Evolutionary conservation across 2,888 invertebrate species (phyloP), one percentile per base, ranked within the genome.

Genomic region (Blastobasis lacticolella): DNA sequence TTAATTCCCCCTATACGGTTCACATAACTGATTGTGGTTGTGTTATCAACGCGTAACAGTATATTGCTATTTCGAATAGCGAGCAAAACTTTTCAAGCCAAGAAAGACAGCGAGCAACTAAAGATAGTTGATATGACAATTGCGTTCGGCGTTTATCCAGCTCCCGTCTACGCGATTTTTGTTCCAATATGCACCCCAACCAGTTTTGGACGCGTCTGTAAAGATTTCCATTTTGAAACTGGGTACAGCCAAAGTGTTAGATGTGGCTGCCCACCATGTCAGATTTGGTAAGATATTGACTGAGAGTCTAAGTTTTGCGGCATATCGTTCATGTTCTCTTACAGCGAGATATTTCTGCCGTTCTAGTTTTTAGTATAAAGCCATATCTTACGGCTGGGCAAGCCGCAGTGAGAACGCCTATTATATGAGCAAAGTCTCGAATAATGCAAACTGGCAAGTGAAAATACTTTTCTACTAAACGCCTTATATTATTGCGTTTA

Each of bases 41-140:
- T 59, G 46, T 62, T 63, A 49, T 63, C 56, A 40, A 56, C 46
- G 10, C 56, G 23, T 49, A 54, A 42, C 6, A 56, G 40, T 10
- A 56, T 46, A 41, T 57, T 43, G 38, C 53, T 49, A 44, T 54
- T 46, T 7, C 10, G 6, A 4, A n/a, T n/a, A n/a, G n/a, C n/a
- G n/a, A n/a, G 49, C 53, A 49, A 54, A 45, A n/a, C n/a, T n/a
- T n/a, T n/a, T n/a, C n/a, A n/a, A n/a, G n/a, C n/a, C n/a, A n/a
- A n/a, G n/a, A n/a, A 44, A 55, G 56, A 55, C 57, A 4, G 58
- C 55, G 10, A 53, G 10, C 8, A 58, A 37, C 50, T 58, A 56
- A 10, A 56, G 49, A 43, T 46, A 45, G 46, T 52, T 56, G 38
- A 59, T 60, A 43, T 62, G 58, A 38, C 41, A 41, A 5, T 10